Evolutionary conservation across 2,888 invertebrate species (phyloP).

Genomic region (Adineta ricciae): DNA sequence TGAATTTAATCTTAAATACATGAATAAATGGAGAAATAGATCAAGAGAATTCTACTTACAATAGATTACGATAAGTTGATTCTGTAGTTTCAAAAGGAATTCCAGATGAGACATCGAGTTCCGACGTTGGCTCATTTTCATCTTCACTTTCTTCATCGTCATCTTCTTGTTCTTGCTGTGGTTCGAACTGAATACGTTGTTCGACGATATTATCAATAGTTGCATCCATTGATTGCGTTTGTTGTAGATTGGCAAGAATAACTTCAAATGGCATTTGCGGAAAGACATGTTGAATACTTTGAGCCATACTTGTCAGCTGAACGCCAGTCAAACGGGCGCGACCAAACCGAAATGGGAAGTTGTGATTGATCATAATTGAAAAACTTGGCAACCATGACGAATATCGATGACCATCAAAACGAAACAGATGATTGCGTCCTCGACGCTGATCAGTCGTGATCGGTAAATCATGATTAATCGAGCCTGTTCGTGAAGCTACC

Average conservation of each 20-base stretch:
- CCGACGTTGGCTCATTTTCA: neutral
- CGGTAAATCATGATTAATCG: neutral
- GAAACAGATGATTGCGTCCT: conserved; percentile 26
- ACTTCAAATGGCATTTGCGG: conserved; percentile 63
- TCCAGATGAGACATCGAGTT: neutral
- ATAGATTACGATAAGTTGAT: neutral
- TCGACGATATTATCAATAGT: conserved; percentile 77
- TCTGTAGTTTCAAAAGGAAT: neutral
- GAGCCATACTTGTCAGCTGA: conserved; percentile 34
- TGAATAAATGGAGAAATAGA: neutral
- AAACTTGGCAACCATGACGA: conserved; percentile 82
- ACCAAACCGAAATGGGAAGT: conserved; percentile 37
- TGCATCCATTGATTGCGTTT: conserved; percentile 67
- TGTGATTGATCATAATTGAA: conserved; percentile 71
- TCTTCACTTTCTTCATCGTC: neutral
- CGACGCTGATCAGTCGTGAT: neutral
- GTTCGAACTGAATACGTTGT: conserved; percentile 54
- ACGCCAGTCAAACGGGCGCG: neutral
- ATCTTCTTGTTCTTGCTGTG: neutral
- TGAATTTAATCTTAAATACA: neutral
- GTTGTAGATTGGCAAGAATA: conserved; percentile 63
- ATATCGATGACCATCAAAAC: conserved; percentile 63
- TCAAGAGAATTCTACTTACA: neutral
- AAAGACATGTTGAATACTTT: conserved; percentile 68
- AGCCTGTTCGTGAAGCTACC: neutral